Base-by-base conservation (phyloP, 2,888 invertebrate species). In the Diarsia brunnea region DNA sequence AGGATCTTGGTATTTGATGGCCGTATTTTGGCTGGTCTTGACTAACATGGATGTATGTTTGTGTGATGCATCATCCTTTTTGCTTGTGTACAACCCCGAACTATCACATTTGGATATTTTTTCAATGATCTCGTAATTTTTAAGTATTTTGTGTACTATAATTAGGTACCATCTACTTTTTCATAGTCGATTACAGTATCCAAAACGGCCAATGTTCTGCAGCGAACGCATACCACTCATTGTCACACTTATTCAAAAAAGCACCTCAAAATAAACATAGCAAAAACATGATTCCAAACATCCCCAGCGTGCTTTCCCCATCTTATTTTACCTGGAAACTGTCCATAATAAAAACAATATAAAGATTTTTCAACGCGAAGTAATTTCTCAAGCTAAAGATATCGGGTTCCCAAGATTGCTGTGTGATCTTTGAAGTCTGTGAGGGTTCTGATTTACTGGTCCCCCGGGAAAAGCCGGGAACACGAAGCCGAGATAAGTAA, bases 361-460 rank as follows among this genome's bases (percentile, higher is more conserved):
- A 86, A 88, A 81, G 81, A 77, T 84, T 89, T 89, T 89, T 87
- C 85, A 86, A 85, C 81, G 77, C 77, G 75, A 84, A 85, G 88
- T 86, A 88, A 91, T 92, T 91, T 92, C 89, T 90, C 88, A 89
- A 89, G 88, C 86, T 87, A 82, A 87, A 85, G 87, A 90, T 91
- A 92, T 91, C 91, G 89, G 89, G 89, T 90, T 91, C 84, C 88
- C 87, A 88, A 92, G 94, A 93, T 93, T 91, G 91, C 89, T 89
- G 89, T 89, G 90, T 90, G 92, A 92, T 94, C 92, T 94, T 93
- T 91, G 92, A 92, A 92, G 94, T 92, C 92, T 89, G 89, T 89
- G 91, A 89, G 93, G 93, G 93, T 91, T 89, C 90, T 93, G 93
- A 94, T 94, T 94, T 93, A 94, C 86, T 87, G 88, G 87, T 89